Evolutionary conservation across 2,888 invertebrate genomes (phyloP).

Genomic region (Amiota mariae): DNA sequence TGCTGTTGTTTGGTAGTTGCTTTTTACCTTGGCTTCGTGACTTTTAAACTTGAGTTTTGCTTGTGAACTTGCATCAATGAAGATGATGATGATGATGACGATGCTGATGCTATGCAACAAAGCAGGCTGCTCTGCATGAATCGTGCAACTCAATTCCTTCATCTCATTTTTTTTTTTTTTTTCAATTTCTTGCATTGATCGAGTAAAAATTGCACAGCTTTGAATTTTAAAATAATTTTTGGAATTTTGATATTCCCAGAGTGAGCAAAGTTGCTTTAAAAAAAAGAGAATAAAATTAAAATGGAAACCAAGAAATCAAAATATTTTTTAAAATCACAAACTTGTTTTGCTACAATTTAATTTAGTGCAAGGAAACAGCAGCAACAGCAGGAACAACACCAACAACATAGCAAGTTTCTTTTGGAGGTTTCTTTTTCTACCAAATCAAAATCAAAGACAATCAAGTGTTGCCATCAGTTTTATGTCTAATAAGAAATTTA

Average conservation of each 20-base stretch:
- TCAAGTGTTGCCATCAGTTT: background rate
- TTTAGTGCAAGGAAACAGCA: too few species aligned
- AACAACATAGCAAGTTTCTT: too few species aligned
- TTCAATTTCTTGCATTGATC: slow-evolving; percentile 21
- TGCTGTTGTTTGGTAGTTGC: slow-evolving; percentile 36
- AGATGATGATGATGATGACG: background rate
- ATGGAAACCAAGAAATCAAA: too few species aligned
- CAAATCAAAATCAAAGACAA: slow-evolving; percentile 3
- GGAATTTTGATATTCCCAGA: background rate
- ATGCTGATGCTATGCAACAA: background rate
- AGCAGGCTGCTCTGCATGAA: background rate
- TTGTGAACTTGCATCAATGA: slow-evolving; percentile 30
- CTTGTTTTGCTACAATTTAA: too few species aligned
- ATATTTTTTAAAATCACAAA: too few species aligned
- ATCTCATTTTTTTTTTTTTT: slow-evolving; percentile 1
- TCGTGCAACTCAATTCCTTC: slow-evolving; percentile 29
- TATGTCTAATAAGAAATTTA: slow-evolving; percentile 14
- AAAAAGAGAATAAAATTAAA: too few species aligned
- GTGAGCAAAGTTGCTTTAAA: too few species aligned
- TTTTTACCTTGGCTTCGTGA: slow-evolving; percentile 59
- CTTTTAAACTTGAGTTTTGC: slow-evolving; percentile 51
- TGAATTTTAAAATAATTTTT: slow-evolving; percentile 34
- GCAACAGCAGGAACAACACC: too few species aligned
- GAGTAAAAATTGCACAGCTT: slow-evolving; percentile 24
- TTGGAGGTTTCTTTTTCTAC: too few species aligned